Percentiles rank a stretch among this genome's conserved stretches.
Evolutionary conservation across 2,888 invertebrate genomes (phyloP).

Genomic region (Heliconius aoede): DNA sequence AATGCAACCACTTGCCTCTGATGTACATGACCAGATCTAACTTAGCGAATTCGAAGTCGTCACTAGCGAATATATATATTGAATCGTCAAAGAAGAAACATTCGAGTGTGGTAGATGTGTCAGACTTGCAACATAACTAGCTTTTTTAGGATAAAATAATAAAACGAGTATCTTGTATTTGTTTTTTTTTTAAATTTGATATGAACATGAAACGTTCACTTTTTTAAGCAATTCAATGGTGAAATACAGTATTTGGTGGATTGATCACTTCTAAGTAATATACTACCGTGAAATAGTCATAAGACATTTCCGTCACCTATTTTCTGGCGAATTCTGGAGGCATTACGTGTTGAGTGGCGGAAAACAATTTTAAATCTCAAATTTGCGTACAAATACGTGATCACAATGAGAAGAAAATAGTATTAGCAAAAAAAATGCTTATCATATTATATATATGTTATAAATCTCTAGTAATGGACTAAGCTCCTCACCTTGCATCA

Average conservation of each 20-base stretch:
- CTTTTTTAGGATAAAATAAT: not conserved
- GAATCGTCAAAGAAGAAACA: slow-evolving; percentile 33
- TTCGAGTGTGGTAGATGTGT: slow-evolving; percentile 39
- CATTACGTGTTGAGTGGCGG: not conserved
- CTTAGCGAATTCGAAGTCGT: slow-evolving; percentile 37
- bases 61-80: slow-evolving; percentile 52
- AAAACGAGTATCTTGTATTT: not conserved
- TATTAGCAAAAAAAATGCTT: too few species aligned
- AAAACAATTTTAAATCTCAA: too few species aligned
- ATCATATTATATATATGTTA: too few species aligned
- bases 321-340: not conserved
- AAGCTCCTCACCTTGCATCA: too few species aligned
- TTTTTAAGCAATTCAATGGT: not conserved
- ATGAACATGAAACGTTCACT: not conserved
- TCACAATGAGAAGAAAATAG: too few species aligned
- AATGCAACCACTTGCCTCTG: slow-evolving; percentile 62
- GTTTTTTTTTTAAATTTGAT: not conserved
- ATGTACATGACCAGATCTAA: slow-evolving; percentile 48
- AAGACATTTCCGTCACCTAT: not conserved
- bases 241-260: not conserved
- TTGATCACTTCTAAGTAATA: too few species aligned
- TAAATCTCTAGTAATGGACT: too few species aligned
- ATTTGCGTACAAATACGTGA: too few species aligned
- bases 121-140: slow-evolving; percentile 32
- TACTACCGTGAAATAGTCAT: too few species aligned